Base-by-base conservation (phyloP, 2,888 invertebrate species). In the Pemphredon lugubris region DNA sequence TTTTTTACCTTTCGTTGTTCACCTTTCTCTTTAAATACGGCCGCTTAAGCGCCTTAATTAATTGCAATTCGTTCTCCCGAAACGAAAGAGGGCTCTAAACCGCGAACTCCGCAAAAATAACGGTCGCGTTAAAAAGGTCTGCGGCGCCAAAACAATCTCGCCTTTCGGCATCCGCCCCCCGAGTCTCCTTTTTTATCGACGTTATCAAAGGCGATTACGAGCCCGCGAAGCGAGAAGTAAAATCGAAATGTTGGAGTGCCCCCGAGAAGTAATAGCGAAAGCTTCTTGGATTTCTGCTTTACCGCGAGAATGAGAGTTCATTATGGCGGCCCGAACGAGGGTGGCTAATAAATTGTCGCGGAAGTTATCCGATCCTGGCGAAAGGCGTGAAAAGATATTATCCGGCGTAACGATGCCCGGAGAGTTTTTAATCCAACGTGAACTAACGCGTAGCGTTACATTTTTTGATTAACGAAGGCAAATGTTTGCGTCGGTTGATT, bases 21-120 rank as follows among this genome's bases (percentile, higher is more conserved):
- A 13, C 45, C 50, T 55, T 50, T 65, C 40, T 39, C 65, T 47
- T 57, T 54, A 54, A 23, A 59, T 40, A 34, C 58, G 53, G 20
- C 37, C 58, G 63, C 59, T 67, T 72, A 54, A 67, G 50, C 54
- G 51, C 63, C 54, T 67, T 72, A 72, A 74, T 74, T 71, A 67
- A 74, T 72, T 63, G 73, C 63, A 63, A 74, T 72, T 63, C 65
- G 72, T 67, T 63, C 61, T 45, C 34, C 26, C 21, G 57, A 23
- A 55, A 44, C 39, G 58, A 13, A 54, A 13, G 51, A 71, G 48
- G n/a, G n/a, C n/a, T n/a, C 48, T 64, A 39, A 45, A 3, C 26
- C 26, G 3, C 26, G n/a, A n/a, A n/a, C 44, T 40, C 30, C 58
- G 34, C 2, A n/a, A 50, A 40, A 70, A 72, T 54, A 70, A 72